Percentiles rank a stretch among this genome's conserved stretches.
phyloP scores from a whole-genome alignment of 2,113 vertebrate genomes.

The Microcebus ravelobensis region DNA sequence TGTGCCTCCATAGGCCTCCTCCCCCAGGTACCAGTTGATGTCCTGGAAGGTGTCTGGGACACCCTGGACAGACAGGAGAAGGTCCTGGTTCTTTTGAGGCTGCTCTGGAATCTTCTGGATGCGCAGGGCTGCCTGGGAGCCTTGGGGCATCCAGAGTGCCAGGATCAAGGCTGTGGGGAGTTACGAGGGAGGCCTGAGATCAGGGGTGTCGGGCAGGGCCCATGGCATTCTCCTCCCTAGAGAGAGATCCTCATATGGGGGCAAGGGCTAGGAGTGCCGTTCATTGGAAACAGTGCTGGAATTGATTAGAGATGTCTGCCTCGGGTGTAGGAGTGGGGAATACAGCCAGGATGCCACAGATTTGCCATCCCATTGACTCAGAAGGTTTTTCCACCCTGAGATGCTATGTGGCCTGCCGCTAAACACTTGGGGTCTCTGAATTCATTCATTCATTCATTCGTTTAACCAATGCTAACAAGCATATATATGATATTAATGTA shows the following conservation, averaged over 20 bases:
- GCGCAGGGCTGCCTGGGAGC: slow-evolving; percentile 1
- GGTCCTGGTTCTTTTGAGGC: slow-evolving; percentile 61
- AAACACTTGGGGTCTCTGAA: not conserved
- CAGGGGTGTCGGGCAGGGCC: not conserved
- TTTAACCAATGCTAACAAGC: not conserved
- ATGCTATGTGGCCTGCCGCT: not conserved
- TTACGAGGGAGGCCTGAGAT: not conserved
- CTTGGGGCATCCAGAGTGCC: slow-evolving; percentile 31
- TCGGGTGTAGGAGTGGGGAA: not conserved
- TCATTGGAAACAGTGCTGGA: not conserved
- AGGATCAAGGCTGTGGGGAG: slow-evolving; percentile 55
- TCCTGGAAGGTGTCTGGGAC: slow-evolving; percentile 61
- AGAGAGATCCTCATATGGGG: not conserved
- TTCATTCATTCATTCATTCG: not conserved
- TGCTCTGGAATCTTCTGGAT: slow-evolving; percentile 72
- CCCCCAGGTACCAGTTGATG: slow-evolving; percentile 71
- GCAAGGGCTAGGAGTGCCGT: not conserved
- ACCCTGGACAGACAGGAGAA: slow-evolving; percentile 65
- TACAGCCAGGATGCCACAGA: not conserved
- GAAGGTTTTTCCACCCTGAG: not conserved
- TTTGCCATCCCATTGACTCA: not conserved
- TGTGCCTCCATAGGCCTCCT: not conserved
- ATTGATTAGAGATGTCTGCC: slow-evolving; percentile 47
- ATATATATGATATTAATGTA: not conserved
- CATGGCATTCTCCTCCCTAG: not conserved